Evolutionary conservation across 1,140 invertebrate species (phyloP).

Genomic region (Sminthurides bifidus): DNA sequence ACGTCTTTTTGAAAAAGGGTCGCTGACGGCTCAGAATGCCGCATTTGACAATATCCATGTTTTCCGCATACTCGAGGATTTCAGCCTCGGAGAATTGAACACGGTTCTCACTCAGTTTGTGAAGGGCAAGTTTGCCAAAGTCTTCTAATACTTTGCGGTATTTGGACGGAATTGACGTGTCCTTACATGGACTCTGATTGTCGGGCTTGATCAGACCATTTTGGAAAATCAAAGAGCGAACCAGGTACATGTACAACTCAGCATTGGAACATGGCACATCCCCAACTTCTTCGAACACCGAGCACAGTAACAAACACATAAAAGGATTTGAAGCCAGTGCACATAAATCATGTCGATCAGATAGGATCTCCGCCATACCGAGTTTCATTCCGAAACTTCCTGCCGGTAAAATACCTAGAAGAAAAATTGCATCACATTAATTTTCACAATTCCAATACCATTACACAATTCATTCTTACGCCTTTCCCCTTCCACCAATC

Average conservation of each 20-base stretch:
- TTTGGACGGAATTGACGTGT: constrained; percentile 38
- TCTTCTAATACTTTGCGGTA: constrained; percentile 42
- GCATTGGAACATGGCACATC: constrained; percentile 26
- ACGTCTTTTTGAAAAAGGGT: constrained; percentile 29
- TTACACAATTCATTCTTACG: too few relatives aligned
- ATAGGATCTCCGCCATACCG: constrained; percentile 28
- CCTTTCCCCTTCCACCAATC: too few relatives aligned
- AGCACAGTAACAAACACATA: constrained; percentile 44
- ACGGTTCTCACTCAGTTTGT: constrained; percentile 39
- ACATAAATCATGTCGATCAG: constrained; percentile 34
- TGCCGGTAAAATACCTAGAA: constrained; percentile 43
- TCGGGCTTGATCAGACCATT: constrained; percentile 23
- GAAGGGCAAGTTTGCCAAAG: constrained; percentile 41
- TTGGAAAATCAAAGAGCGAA: constrained; percentile 31
- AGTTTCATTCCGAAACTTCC: constrained; percentile 35
- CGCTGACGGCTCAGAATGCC: constrained; percentile 38
- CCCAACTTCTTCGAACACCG: constrained; percentile 39
- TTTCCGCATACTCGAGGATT: constrained; percentile 35
- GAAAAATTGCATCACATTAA: too few relatives aligned
- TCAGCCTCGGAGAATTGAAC: constrained; percentile 41
- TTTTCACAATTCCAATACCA: too few relatives aligned
- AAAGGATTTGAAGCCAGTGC: constrained; percentile 43
- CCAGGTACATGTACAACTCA: constrained; percentile 27
- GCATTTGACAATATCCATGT: constrained; percentile 38
- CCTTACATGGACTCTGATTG: constrained; percentile 24